Conservation (phyloP, 2,797 vertebrate genomes). For the Tiaroga cobitis region DNA sequence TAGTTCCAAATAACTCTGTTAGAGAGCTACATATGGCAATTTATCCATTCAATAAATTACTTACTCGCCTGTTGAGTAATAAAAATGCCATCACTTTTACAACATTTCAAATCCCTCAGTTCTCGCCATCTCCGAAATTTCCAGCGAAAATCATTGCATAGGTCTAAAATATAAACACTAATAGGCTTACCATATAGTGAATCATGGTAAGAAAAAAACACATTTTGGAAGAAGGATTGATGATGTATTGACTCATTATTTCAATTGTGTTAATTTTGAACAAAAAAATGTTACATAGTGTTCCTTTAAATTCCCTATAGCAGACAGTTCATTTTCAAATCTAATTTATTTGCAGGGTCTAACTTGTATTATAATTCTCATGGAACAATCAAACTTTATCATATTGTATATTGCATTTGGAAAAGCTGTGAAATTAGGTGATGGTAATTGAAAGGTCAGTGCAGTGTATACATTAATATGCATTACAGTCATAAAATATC, state of each 20-base stretch:
- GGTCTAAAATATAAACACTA: not conserved
- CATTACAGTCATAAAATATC: constrained; percentile 15
- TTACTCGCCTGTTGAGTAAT: too few relatives aligned
- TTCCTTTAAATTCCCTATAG: not conserved
- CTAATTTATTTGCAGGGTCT: not conserved
- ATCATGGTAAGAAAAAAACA: not conserved
- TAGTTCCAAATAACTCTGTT: too few relatives aligned
- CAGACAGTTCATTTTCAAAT: not conserved
- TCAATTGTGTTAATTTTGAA: not conserved
- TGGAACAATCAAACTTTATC: not conserved
- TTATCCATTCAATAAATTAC: too few relatives aligned
- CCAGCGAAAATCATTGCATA: too few relatives aligned
- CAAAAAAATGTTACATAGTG: too few relatives aligned
- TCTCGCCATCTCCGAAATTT: not conserved
- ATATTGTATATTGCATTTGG: not conserved
- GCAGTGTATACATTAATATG: not conserved
- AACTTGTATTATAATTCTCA: not conserved
- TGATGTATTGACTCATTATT: not conserved
- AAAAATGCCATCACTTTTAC: too few relatives aligned
- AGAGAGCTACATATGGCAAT: too few relatives aligned
- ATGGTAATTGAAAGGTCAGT: constrained; percentile 4
- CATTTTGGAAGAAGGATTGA: not conserved
- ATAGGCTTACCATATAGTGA: not conserved
- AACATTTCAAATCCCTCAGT: too few relatives aligned
- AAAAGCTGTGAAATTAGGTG: constrained; percentile 15